Base-by-base conservation (phyloP, 2,888 invertebrate species). In the Drosophila meridionalis region DNA sequence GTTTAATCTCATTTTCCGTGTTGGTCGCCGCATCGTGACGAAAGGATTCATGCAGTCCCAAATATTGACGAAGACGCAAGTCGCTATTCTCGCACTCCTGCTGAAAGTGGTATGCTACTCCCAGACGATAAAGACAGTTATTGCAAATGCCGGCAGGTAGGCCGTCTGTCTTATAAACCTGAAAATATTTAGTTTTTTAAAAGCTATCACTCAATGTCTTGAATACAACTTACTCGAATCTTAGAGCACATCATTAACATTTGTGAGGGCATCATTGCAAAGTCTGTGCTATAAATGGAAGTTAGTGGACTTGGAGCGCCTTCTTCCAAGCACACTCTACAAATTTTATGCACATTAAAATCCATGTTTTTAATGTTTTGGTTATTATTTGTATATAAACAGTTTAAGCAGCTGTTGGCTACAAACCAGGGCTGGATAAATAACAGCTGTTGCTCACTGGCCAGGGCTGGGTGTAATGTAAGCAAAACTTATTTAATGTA, bases 81-180 rank as follows among this genome's bases (percentile, higher is more conserved):
- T 95, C 95, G 1, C 95, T 94, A 81, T 94, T 95, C 87, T 95
- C 95, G 84, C 94, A 95, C 30, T 95, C 94, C 78, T 95, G 95
- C 82, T 95, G 95, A 73, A 95, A 95, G 81, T 95, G 95, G 85
- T 95, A 95, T 0, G 95, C 95, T 36, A 95, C 94, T 6, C 95
- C 95, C 32, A 95, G 83, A 60, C 95, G 94, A 73, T 95, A 95
- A 8, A 95, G 94, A 82, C 95, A 95, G 80, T 95, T 95, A 74
- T 95, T 95, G 76, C 95, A 95, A 81, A 95, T 94, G 67, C 94
- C 94, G 38, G 95, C 94, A 1, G 95, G 95, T 43, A 95, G 81
- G 4, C 95, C 95, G 92, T 95, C 95, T 71, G 94, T 93, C 92
- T 93, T 94, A 93, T 95, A 92, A 4, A 94, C 93, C 91, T 90